Evolutionary conservation across 1,140 invertebrate genomes (phyloP).

Genomic region (Venustaconcha ellipsiformis): DNA sequence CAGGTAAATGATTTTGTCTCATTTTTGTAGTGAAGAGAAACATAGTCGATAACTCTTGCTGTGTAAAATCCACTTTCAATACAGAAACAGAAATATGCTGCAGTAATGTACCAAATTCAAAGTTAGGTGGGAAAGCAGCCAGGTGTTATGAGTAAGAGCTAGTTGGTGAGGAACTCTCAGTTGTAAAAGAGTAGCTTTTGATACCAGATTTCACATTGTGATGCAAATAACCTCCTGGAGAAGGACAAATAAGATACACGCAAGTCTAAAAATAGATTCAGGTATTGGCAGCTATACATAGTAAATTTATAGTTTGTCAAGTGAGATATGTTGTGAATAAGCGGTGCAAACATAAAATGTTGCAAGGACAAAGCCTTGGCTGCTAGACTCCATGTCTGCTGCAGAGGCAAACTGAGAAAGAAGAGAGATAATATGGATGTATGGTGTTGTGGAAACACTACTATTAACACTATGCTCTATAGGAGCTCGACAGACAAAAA

Average conservation of each 20-base stretch:
- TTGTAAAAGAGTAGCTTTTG: conserved; percentile 20
- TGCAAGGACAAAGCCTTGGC: conserved; percentile 5
- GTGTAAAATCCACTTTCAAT: conserved; percentile 11
- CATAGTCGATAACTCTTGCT: conserved; percentile 12
- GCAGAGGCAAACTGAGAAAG: neutral
- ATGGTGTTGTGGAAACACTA: conserved; percentile 18
- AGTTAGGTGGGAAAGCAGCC: conserved; percentile 5
- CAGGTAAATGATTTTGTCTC: no score
- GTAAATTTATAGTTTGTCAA: conserved; percentile 9
- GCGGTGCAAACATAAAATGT: conserved; percentile 2
- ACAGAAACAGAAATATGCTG: conserved; percentile 21
- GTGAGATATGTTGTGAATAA: conserved; percentile 17
- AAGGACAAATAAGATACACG: conserved; percentile 8
- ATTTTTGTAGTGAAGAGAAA: neutral
- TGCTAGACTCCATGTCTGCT: conserved; percentile 10
- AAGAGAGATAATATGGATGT: conserved; percentile 3
- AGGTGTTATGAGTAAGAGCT: conserved; percentile 18
- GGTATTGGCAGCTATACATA: conserved; percentile 18
- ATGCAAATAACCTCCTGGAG: conserved; percentile 4
- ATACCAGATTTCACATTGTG: conserved; percentile 17
- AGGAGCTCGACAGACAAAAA: conserved; percentile 1
- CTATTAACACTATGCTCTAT: conserved; percentile 17
- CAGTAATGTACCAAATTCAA: conserved; percentile 17
- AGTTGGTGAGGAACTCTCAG: conserved; percentile 9
- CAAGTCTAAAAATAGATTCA: neutral